These are phyloP conservation scores for Zaprionus africanus DNA, from an alignment of 1,140 invertebrate genomes.

Conservation along the genomic window DNA sequence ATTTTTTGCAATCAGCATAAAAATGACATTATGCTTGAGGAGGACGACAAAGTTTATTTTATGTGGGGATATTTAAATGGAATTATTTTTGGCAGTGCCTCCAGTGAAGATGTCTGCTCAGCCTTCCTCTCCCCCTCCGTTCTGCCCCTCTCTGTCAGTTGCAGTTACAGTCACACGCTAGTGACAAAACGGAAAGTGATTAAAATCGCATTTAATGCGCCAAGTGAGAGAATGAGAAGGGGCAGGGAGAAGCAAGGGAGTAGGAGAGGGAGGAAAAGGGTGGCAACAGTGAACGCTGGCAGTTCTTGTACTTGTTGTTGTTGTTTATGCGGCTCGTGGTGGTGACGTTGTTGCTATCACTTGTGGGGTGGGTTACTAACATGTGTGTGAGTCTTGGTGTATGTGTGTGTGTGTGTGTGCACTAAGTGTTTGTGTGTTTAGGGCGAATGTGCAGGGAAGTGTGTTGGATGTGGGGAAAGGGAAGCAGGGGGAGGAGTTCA, in stretches of 20 bases:
- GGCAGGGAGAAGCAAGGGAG: not conserved
- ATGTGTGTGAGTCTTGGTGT: not conserved
- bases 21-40: slow-evolving; percentile 71
- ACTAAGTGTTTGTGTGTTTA: slow-evolving; percentile 55
- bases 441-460: slow-evolving; percentile 10
- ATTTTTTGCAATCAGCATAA: slow-evolving; percentile 80
- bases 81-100: slow-evolving; percentile 63
- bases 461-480: not conserved
- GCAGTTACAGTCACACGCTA: slow-evolving; percentile 43
- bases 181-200: slow-evolving; percentile 78
- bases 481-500: not conserved
- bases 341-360: not conserved
- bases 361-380: not conserved
- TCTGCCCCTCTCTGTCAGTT: not conserved
- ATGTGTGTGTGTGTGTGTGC: slow-evolving; percentile 10
- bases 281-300: not conserved
- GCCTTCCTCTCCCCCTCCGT: not conserved
- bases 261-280: not conserved
- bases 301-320: slow-evolving; percentile 7
- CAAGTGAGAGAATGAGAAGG: slow-evolving; percentile 19
- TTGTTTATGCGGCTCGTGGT: not conserved
- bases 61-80: slow-evolving; percentile 75
- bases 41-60: slow-evolving; percentile 49
- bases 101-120: slow-evolving; percentile 7
- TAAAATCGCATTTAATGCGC: slow-evolving; percentile 80